Evolutionary conservation across 2,888 invertebrate genomes (phyloP).

Genomic region (Drosophila sordidula): DNA sequence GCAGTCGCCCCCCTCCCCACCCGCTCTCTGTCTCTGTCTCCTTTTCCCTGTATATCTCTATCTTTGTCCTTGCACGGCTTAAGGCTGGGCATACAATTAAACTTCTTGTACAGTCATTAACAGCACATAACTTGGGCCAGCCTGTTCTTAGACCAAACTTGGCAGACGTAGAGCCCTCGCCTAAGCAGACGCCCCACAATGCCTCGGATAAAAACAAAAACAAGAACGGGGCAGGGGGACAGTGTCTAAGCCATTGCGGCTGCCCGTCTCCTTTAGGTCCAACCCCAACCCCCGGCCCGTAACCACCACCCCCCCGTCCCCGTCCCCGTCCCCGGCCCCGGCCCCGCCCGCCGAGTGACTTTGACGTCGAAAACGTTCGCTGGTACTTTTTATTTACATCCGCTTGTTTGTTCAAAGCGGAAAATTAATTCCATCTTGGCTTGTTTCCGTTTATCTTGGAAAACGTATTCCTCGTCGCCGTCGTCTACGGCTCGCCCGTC

Average conservation of each 20-base stretch:
- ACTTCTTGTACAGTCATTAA: slow-evolving; percentile 81
- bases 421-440: slow-evolving; percentile 85
- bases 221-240: background rate
- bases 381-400: slow-evolving; percentile 82
- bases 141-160: slow-evolving; percentile 67
- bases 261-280: slow-evolving; percentile 43
- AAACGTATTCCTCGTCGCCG: slow-evolving; percentile 69
- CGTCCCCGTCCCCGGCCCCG: background rate
- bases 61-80: slow-evolving; percentile 25
- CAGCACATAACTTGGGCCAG: slow-evolving; percentile 75
- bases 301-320: background rate
- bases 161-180: slow-evolving; percentile 61
- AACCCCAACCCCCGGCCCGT: background rate
- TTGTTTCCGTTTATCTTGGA: slow-evolving; percentile 84
- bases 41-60: slow-evolving; percentile 9
- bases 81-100: slow-evolving; percentile 74
- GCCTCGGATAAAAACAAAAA: slow-evolving; percentile 16
- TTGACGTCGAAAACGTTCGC: slow-evolving; percentile 68
- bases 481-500: background rate
- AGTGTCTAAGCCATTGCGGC: slow-evolving; percentile 60
- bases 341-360: slow-evolving; percentile 29
- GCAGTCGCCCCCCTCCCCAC: slow-evolving; percentile 3
- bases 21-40: slow-evolving; percentile 4
- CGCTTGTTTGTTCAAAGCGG: slow-evolving; percentile 85
- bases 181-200: slow-evolving; percentile 17